Evolutionary conservation across 2,888 invertebrate species (phyloP), one percentile per base, ranked within the genome.

Genomic region (Anthoptus insignis): DNA sequence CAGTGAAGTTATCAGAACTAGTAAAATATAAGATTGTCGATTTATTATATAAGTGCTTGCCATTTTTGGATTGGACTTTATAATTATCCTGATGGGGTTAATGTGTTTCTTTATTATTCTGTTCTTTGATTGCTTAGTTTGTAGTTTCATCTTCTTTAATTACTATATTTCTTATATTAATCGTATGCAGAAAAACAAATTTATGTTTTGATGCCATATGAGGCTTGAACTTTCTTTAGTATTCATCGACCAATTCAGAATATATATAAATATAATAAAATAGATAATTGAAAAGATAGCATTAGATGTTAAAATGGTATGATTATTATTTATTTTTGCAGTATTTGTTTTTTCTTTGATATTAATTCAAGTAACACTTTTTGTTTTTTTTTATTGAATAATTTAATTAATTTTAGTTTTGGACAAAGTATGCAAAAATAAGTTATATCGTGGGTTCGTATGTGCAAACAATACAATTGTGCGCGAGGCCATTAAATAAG

Each of bases 1-100:
- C 87, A 88, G 92, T 92, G 91, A 80, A 78, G 88, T 87, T 82
- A 89, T 85, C 92, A 77, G 91, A 89, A 86, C 91, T 89, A 84
- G 84, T 86, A 87, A 88, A 84, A 73, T 79, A 76, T 91, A 91
- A 91, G 91, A 86, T 87, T 88, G 86, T 83, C 81, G 81, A 81
- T 82, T 85, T 82, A 88, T 83, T 87, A 78, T 87, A 79, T 91
- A 90, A 91, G 89, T 78, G 86, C 89, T 90, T 90, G 89, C 87
- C 89, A 86, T 88, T 87, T 89, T 91, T 89, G 70, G 77, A 81
- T 80, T 74, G 75, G 78, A 83, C 80, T 87, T 87, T 88, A 82
- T 81, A 72, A 74, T 37, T 79, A 78, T 73, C 80, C 70, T 53
- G 68, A 73, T 65, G 81, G 77, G 78, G 77, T 74, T 71, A 71